Percentiles rank a stretch among this genome's conserved stretches.
Conservation (phyloP, 2,888 invertebrate species). For the Platynereis dumerilii region DNA sequence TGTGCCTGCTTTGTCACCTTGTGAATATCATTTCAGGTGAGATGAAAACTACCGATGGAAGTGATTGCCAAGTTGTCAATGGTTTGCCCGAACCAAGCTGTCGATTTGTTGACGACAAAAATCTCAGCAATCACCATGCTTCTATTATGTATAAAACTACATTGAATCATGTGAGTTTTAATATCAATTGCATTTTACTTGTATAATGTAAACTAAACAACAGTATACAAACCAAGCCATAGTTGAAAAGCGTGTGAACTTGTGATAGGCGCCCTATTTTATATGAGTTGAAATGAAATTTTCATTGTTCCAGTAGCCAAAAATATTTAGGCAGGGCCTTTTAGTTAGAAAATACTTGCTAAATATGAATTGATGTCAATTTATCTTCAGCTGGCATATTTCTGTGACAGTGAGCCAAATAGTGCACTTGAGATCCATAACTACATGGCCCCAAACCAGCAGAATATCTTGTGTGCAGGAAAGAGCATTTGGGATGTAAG, state of each 20-base stretch:
- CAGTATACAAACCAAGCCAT: too few relatives aligned
- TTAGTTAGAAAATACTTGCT: too few relatives aligned
- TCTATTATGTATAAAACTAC: slow-evolving; percentile 30
- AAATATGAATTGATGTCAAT: too few relatives aligned
- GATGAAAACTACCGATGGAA: not conserved
- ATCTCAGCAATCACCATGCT: slow-evolving; percentile 6
- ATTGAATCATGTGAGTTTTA: slow-evolving; percentile 17
- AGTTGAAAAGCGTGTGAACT: too few relatives aligned
- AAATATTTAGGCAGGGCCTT: too few relatives aligned
- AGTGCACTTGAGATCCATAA: slow-evolving; percentile 63
- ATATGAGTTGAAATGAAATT: too few relatives aligned
- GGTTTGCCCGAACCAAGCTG: slow-evolving; percentile 32
- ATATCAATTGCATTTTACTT: too few relatives aligned
- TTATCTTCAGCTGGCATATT: slow-evolving; percentile 58
- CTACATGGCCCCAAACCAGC: slow-evolving; percentile 71
- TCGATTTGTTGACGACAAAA: slow-evolving; percentile 18
- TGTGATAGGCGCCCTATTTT: too few relatives aligned
- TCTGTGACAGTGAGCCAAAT: slow-evolving; percentile 68
- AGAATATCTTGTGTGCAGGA: slow-evolving; percentile 70
- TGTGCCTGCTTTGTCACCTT: too few relatives aligned
- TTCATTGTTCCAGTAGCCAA: too few relatives aligned
- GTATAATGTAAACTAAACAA: too few relatives aligned
- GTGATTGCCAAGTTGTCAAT: not conserved
- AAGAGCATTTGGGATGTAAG: slow-evolving; percentile 68
- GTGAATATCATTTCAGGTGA: too few relatives aligned